Evolutionary conservation across 2,888 invertebrate species (phyloP), one percentile per base, ranked within the genome.

Genomic region (Zhuqinia jingwanae): DNA sequence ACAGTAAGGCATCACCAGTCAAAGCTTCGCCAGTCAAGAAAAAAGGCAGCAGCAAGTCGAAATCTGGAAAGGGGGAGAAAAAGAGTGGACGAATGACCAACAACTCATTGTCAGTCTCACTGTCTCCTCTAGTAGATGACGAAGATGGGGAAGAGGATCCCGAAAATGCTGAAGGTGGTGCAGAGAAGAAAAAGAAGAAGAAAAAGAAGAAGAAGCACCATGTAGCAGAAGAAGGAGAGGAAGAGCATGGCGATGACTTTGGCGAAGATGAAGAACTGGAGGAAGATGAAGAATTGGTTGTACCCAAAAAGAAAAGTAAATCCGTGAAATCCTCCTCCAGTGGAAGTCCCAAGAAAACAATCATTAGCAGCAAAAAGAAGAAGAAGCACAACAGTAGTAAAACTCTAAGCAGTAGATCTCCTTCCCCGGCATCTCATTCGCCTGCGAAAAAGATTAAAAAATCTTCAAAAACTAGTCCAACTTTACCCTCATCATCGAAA

Each of bases 311-410:
- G 93, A 80, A 93, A 93, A 89, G 91, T 92, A 87, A 93, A 93
- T 85, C 92, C 93, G 87, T 94, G 93, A 89, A 93, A 93, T 88
- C 92, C 36, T 36, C 36, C 8, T 36, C 36, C 94, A 17, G 25
- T 1, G 70, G 45, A 5, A 91, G 94, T 65, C 36, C 36, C 93
- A 88, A 94, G 93, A 92, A 93, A 95, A 92, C 93, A 94, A 36
- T 36, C 36, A n/a, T n/a, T n/a, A 89, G 92, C 93, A 81, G 88
- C n/a, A 89, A 77, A 68, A 86, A 60, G 82, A 83, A 82, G 82
- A 88, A 88, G 58, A 87, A 87, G 56, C 50, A 78, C 17, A 80
- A 22, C 47, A 73, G 58, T 30, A 79, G 78, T 13, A 68, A 80
- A 73, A 42, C 47, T n/a, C 45, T 75, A 73, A 27, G 17, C n/a